phyloP scores from a whole-genome alignment of 1,140 invertebrate genomes.

The Marisa cornuarietis region DNA sequence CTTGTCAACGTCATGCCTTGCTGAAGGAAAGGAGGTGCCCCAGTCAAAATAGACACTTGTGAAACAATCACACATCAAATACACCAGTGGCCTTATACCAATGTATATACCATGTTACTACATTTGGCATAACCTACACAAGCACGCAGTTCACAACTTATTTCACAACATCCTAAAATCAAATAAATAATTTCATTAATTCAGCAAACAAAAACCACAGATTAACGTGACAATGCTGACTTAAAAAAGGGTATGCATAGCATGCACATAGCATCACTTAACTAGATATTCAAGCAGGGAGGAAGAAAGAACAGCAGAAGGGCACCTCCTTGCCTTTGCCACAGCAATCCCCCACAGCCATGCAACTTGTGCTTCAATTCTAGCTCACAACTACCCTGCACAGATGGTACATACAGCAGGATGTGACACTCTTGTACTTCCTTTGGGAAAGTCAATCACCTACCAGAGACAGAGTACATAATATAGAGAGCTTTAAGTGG shows the following conservation, averaged over 20 bases:
- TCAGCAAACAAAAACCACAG: background rate
- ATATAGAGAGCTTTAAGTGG: slow-evolving; percentile 24
- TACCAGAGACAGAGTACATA: slow-evolving; percentile 26
- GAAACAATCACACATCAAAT: background rate
- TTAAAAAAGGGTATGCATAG: background rate
- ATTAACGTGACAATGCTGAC: slow-evolving; percentile 12
- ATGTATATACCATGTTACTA: no score
- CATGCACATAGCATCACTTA: background rate
- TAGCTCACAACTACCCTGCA: background rate
- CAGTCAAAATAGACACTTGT: background rate
- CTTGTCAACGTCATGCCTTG: background rate
- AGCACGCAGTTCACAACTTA: background rate
- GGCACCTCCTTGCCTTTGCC: background rate
- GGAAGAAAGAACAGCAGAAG: background rate
- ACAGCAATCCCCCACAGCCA: background rate
- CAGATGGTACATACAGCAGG: background rate
- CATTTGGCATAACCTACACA: background rate
- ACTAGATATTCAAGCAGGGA: background rate
- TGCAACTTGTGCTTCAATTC: background rate
- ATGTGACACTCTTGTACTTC: slow-evolving; percentile 10
- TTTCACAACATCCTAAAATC: background rate
- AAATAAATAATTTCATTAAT: background rate
- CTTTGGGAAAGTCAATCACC: slow-evolving; percentile 12
- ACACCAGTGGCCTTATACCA: background rate
- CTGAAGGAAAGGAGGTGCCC: slow-evolving; percentile 17